Base-by-base conservation (phyloP, 1,140 invertebrate genomes). In the Bombus balteatus region DNA sequence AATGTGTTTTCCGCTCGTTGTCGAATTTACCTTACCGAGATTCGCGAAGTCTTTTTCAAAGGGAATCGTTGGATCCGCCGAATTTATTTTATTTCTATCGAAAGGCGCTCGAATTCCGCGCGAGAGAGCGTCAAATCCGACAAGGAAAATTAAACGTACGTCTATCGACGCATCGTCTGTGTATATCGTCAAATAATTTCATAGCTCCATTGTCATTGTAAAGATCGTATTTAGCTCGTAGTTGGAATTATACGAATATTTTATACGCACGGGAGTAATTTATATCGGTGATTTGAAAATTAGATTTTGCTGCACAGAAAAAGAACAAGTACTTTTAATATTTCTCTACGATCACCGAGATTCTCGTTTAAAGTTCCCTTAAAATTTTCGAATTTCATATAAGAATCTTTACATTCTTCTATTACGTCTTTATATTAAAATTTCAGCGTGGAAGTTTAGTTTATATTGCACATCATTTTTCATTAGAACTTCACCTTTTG, bases 11-110 rank as follows among this genome's bases (percentile, higher is more conserved):
- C 53, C 22, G 18, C 39, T 70, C 79, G 76, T 88, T 72, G 59
- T 81, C 53, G 72, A 80, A 85, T 78, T 85, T 89, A 66, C 79
- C 6, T 68, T 68, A 10, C 34, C 32, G 8, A n/a, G 41, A 79
- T 68, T 79, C 37, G 25, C 25, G n/a, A 78, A 43, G 43, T 65
- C 62, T 37, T 66, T 66, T 78, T 66, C 39, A 43, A 41, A 78
- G 18, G 22, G 9, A 53, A 22, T 59, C 47, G 18, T 0, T 32
- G 3, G 3, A 32, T 47, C 28, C 12, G 15, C 3, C n/a, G 41
- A n/a, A 28, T 37, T 57, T 57, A 37, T 37, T 76, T 32, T 57
- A 57, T 28, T 57, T 75, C 34, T 34, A 34, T 72, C 70, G 70
- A 15, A 8, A 9, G 25, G 28, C n/a, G 15, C 8, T 47, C 41